Base-by-base conservation (phyloP, 1,140 invertebrate species). In the Spodoptera litura region DNA sequence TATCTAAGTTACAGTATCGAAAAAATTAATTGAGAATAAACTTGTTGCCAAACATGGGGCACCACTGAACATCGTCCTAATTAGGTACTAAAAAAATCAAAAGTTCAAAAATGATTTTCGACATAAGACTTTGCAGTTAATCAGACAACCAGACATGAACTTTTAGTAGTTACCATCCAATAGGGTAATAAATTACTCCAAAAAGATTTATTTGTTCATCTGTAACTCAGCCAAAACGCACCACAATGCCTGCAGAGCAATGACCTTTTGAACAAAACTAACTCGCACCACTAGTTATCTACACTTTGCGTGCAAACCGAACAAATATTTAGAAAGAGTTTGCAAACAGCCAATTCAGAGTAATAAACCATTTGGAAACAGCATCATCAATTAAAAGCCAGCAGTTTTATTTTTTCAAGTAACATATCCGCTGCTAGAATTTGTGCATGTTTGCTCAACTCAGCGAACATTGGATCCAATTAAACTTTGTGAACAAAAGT, bases 401-500 rank as follows among this genome's bases (percentile, higher is more conserved):
- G n/a, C n/a, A 9, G 20, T 15, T 53, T 68, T 70, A 6, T 31
- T 70, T 70, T 70, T 70, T 52, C 49, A 70, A 70, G 53, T 70
- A 70, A 66, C 66, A 70, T 70, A 70, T 53, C 51, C 49, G 10
- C 49, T 12, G 66, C 53, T 52, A 70, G 66, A 66, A 66, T 20
- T 70, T 52, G 25, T 31, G 66, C 12, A 25, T 68, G 66, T 52
- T 70, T 49, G 51, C 20, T 4, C 11, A 70, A 70, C 66, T 70
- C 25, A 66, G 15, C 49, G 20, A 70, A 70, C 66, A 70, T 53
- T 53, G 51, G 49, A 53, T 25, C 51, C 66, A 70, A 70, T 70
- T 70, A 70, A 70, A 70, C 66, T 70, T 70, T 70, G 25, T 20
- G 4, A 70, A 70, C 66, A 70, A 53, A 70, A 70, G 66, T 70